These are phyloP conservation scores for Eupithecia centaureata DNA, from an alignment of 2,888 invertebrate species.

Conservation along the genomic window DNA sequence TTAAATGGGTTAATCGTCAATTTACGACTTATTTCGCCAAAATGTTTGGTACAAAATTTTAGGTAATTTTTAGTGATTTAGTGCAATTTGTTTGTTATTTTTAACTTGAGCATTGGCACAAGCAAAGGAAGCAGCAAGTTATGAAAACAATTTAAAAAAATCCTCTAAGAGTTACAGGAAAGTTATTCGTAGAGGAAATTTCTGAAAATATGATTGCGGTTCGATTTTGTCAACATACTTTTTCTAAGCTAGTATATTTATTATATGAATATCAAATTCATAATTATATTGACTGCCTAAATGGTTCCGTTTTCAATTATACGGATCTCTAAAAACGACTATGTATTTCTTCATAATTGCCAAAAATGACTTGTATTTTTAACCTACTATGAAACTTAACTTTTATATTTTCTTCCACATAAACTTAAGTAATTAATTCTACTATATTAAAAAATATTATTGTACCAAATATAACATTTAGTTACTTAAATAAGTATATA, in stretches of 20 bases:
- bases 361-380: neutral
- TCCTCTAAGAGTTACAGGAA: neutral
- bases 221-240: neutral
- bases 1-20: neutral
- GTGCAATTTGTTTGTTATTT: neutral
- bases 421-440: neutral
- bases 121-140: too few relatives aligned
- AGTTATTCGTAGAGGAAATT: neutral
- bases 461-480: constrained; percentile 36
- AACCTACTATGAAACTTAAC: neutral
- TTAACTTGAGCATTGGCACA: neutral
- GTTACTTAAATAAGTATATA: constrained; percentile 32
- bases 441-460: neutral
- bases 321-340: neutral
- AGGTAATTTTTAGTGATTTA: constrained; percentile 12
- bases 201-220: neutral
- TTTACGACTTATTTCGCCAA: neutral
- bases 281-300: neutral
- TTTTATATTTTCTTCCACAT: neutral
- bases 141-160: too few relatives aligned
- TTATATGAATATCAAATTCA: neutral
- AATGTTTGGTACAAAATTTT: constrained; percentile 3
- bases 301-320: neutral
- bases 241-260: neutral
- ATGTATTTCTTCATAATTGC: neutral